These are phyloP conservation scores for Zaprionus camerounensis DNA, from an alignment of 1,140 invertebrate species.

Conservation along the genomic window DNA sequence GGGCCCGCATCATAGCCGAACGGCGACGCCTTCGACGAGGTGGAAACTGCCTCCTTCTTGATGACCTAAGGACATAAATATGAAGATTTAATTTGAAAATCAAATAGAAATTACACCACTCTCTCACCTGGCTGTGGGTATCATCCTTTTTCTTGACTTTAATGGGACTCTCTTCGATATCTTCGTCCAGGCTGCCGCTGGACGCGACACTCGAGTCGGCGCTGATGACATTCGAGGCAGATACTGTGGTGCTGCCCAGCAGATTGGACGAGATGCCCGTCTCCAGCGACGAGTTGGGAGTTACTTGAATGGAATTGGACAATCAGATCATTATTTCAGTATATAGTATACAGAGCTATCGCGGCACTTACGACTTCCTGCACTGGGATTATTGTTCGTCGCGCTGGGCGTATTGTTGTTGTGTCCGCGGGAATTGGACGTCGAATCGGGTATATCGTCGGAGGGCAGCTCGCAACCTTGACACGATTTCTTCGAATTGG, in stretches of 20 bases:
- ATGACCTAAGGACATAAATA: slow-evolving; percentile 57
- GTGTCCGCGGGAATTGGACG: slow-evolving; percentile 88
- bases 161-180: slow-evolving; percentile 78
- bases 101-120: not conserved
- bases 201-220: slow-evolving; percentile 84
- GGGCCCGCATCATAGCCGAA: slow-evolving; percentile 73
- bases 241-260: slow-evolving; percentile 77
- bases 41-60: slow-evolving; percentile 82
- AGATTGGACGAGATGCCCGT: slow-evolving; percentile 81
- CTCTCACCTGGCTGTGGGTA: slow-evolving; percentile 65
- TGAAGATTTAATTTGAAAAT: not conserved
- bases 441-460: slow-evolving; percentile 89
- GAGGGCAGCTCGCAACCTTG: slow-evolving; percentile 93
- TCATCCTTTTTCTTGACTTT: slow-evolving; percentile 84
- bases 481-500: slow-evolving; percentile 91
- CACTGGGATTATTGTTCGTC: slow-evolving; percentile 88
- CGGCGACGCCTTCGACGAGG: slow-evolving; percentile 75
- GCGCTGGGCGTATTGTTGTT: slow-evolving; percentile 91
- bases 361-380: slow-evolving; percentile 77
- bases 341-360: not conserved
- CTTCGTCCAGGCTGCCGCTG: slow-evolving; percentile 82
- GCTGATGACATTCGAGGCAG: slow-evolving; percentile 81
- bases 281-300: slow-evolving; percentile 82
- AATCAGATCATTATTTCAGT: not conserved
- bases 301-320: slow-evolving; percentile 56